phyloP scores from a whole-genome alignment of 2,797 vertebrate genomes.

The Acridotheres tristis region DNA sequence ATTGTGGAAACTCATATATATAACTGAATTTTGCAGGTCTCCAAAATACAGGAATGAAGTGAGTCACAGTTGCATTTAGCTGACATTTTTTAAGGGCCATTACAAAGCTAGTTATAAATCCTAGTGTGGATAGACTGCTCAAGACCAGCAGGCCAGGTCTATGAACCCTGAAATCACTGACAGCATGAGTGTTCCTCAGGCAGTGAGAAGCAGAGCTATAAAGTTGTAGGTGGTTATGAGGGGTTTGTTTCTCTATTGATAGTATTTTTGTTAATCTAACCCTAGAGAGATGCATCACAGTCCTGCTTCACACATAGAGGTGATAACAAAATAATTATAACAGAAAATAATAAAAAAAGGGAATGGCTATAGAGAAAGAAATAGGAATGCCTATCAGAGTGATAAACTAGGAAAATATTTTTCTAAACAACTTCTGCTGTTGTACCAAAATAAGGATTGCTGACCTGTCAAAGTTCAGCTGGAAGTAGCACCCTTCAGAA shows the following conservation, averaged over 20 bases:
- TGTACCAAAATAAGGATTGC: background rate
- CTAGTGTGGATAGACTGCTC: background rate
- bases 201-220: background rate
- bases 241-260: background rate
- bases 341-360: background rate
- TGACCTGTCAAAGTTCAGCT: background rate
- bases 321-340: background rate
- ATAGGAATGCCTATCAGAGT: background rate
- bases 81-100: background rate
- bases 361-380: background rate
- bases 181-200: background rate
- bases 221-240: background rate
- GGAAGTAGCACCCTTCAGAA: background rate
- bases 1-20: background rate
- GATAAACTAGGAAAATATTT: background rate
- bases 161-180: slow-evolving; percentile 15
- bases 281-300: background rate
- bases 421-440: background rate
- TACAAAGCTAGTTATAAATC: background rate
- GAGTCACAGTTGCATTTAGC: background rate
- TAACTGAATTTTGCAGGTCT: background rate
- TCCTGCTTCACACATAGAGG: background rate
- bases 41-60: background rate
- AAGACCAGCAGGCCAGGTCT: background rate
- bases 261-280: background rate